A percentile compares a stretch with the other conserved stretches of the same genome.
phyloP scores from a whole-genome alignment of 2,888 invertebrate species.

The Machimus atricapillus region DNA sequence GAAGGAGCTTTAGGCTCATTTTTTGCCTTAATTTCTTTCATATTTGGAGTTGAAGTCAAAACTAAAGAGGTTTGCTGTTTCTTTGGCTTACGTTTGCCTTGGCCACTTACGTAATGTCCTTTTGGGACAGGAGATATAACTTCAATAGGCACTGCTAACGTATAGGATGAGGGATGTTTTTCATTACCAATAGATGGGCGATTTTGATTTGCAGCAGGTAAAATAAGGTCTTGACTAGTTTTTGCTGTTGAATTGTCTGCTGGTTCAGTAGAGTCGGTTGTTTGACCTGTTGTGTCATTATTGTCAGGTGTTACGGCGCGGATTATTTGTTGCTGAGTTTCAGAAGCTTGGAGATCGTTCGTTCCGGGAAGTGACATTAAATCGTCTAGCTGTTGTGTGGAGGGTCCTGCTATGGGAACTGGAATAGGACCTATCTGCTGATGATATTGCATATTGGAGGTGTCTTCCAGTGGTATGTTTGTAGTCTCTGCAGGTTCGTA shows the following conservation, averaged over 20 bases:
- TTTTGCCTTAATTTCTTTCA: not conserved
- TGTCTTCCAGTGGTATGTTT: constrained; percentile 35
- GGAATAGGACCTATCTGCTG: not conserved
- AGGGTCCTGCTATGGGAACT: too few species aligned
- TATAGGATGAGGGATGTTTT: not conserved
- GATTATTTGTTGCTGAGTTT: too few species aligned
- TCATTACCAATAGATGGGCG: not conserved
- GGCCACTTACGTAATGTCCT: not conserved
- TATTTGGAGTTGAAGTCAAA: not conserved
- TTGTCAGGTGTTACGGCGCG: too few species aligned
- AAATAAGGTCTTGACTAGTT: too few species aligned
- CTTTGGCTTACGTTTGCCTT: not conserved
- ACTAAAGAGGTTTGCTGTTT: not conserved
- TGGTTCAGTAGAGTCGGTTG: too few species aligned
- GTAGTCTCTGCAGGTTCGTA: constrained; percentile 24
- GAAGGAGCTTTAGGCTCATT: not conserved
- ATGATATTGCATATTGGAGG: too few species aligned
- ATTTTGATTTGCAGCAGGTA: not conserved
- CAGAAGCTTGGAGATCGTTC: too few species aligned
- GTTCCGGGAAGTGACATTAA: too few species aligned
- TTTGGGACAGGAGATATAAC: not conserved
- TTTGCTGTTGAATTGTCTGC: too few species aligned
- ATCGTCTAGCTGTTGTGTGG: not conserved
- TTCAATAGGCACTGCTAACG: not conserved
- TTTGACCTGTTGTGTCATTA: too few species aligned